phyloP scores from a whole-genome alignment of 2,797 vertebrate species.

The Poecilia wingei region DNA sequence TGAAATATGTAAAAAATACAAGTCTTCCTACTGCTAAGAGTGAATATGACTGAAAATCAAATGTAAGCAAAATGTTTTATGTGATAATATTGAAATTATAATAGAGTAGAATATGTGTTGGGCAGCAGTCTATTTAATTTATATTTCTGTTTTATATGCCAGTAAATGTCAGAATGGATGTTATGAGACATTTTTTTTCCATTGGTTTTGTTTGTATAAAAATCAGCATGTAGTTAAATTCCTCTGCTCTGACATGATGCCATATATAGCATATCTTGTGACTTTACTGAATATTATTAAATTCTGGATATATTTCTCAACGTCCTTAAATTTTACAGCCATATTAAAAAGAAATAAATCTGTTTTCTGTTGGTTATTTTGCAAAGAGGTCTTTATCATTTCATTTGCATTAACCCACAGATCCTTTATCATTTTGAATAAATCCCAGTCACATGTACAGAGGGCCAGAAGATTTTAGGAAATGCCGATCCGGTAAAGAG shows the following conservation, averaged over 20 bases:
- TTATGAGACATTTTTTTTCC: not conserved
- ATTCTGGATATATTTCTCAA: conserved; percentile 11
- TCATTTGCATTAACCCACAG: conserved; percentile 56
- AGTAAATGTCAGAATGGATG: not conserved
- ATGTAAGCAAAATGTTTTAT: conserved; percentile 4
- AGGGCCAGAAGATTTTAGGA: conserved; percentile 51
- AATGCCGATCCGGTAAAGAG: conserved; percentile 56
- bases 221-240: not conserved
- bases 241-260: not conserved
- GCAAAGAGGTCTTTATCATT: conserved; percentile 53
- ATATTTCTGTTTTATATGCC: not conserved
- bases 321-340: conserved; percentile 6
- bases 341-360: conserved; percentile 20
- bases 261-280: conserved; percentile 4
- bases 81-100: conserved; percentile 2
- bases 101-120: not conserved
- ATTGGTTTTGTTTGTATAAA: not conserved
- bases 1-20: conserved; percentile 14
- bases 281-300: conserved; percentile 24
- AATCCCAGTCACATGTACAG: conserved; percentile 47
- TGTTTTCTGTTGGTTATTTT: conserved; percentile 42
- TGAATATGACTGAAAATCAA: conserved; percentile 1
- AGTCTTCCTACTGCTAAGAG: not conserved
- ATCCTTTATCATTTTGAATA: conserved; percentile 40
- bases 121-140: not conserved